Base-by-base conservation (phyloP, 2,113 vertebrate species). In the Crotalus horridus region DNA sequence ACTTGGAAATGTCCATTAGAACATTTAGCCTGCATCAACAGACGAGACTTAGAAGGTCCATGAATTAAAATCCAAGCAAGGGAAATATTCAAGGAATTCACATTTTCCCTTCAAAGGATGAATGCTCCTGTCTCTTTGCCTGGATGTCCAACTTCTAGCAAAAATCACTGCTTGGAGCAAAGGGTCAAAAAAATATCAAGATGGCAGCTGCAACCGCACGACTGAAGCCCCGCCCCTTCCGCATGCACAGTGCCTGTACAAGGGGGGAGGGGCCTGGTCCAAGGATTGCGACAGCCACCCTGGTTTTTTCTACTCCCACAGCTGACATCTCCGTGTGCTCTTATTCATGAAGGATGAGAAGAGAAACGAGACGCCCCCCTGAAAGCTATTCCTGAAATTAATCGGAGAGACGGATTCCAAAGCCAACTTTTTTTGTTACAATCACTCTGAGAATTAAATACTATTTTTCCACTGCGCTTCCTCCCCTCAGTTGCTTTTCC, bases 401-500 rank as follows among this genome's bases (percentile, higher is more conserved):
- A 17, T n/a, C 20, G 13, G 51, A 56, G 54, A 89, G 53, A 81
- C 23, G 0, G 4, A 21, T 29, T 89, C 24, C 33, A 46, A 74
- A 74, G 86, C 86, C 86, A 92, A 89, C 33, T 56, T 48, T 33
- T 74, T 74, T 89, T 46, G 74, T 92, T 95, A 95, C 95, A 95
- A 95, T 94, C 39, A 90, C 94, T 96, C 90, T 94, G 58, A 87
- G 93, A 96, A 96, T 96, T 96, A 97, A 95, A 96, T 94, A 94
- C 94, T 23, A 58, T 92, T 90, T 88, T 88, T 89, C 51, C 93
- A 95, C 95, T 93, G 92, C 6, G 1, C 91, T 94, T 29, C 51
- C 95, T 93, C 93, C 54, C 90, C 91, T 95, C 94, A 93, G 91
- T 93, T 94, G 89, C 96, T 97, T 95, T 93, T 54, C 89, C 90